phyloP scores from a whole-genome alignment of 2,113 vertebrate species.

The Eclectus roratus region DNA sequence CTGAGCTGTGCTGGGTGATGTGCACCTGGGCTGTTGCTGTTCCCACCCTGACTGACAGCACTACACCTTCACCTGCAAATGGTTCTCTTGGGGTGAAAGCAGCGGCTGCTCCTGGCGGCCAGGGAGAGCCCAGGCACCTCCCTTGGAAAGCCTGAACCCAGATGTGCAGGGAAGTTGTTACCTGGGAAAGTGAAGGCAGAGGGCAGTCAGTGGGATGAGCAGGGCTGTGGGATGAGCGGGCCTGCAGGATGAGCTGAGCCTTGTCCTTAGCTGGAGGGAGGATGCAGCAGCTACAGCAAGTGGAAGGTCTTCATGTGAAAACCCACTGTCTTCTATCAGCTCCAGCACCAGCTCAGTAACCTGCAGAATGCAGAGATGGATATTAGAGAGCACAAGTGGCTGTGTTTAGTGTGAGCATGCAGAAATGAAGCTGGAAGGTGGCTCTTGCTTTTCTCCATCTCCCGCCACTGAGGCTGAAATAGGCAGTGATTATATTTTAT shows the following conservation, averaged over 20 bases:
- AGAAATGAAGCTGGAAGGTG: background rate
- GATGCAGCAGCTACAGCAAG: background rate
- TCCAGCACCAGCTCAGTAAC: background rate
- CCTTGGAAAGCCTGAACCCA: background rate
- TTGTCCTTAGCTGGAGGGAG: background rate
- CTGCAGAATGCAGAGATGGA: background rate
- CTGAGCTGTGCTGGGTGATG: rapidly evolving
- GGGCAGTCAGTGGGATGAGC: background rate
- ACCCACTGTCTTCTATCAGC: background rate
- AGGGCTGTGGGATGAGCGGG: rapidly evolving
- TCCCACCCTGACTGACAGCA: background rate
- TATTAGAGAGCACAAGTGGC: background rate
- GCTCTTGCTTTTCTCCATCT: background rate
- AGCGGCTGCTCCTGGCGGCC: background rate
- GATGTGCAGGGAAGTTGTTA: background rate
- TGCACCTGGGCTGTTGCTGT: rapidly evolving
- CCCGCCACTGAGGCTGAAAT: background rate
- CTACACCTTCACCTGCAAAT: background rate
- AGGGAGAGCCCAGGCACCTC: background rate
- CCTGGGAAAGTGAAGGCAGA: background rate
- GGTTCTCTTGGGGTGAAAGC: rapidly evolving
- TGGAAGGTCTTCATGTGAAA: background rate
- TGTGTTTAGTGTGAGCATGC: rapidly evolving
- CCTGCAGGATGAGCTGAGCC: rapidly evolving
- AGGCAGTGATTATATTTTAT: background rate